Conservation (phyloP, 2,888 invertebrate species). For the Ctena decussata region DNA sequence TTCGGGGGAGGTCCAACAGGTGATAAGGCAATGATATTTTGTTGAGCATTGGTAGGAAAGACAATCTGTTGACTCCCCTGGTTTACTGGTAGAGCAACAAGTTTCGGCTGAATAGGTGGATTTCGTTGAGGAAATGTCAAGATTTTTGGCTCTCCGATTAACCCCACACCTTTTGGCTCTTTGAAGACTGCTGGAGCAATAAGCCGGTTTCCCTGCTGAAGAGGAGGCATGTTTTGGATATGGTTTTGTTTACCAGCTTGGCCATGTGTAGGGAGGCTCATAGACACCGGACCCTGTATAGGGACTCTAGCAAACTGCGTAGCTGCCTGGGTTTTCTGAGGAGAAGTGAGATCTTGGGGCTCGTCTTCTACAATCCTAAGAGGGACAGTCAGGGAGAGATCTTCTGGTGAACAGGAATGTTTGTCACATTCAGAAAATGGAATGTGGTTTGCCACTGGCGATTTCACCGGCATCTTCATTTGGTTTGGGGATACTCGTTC, state of each 20-base stretch:
- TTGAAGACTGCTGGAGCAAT: not conserved
- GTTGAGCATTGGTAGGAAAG: not conserved
- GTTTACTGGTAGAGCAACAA: not conserved
- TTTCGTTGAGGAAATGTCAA: not conserved
- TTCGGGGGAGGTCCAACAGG: not conserved
- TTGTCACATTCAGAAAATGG: not conserved
- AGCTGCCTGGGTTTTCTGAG: conserved; percentile 19
- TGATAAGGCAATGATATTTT: not conserved
- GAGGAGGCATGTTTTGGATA: not conserved
- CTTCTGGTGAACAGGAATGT: not conserved
- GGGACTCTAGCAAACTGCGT: conserved; percentile 21
- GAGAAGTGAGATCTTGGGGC: conserved; percentile 50
- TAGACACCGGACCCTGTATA: not conserved
- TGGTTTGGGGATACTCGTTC: not conserved
- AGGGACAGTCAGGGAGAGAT: not conserved
- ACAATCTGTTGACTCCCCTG: not conserved
- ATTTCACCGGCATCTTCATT: conserved; percentile 46
- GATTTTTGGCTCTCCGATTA: not conserved
- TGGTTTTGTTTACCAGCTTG: not conserved
- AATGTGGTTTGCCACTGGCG: conserved; percentile 1
- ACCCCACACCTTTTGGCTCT: not conserved
- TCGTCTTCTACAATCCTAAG: conserved; percentile 33
- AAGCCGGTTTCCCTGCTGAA: not conserved
- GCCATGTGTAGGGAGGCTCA: not conserved
- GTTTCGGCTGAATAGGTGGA: not conserved